Base-by-base conservation (phyloP, 2,113 vertebrate genomes). In the Pitta sordida region DNA sequence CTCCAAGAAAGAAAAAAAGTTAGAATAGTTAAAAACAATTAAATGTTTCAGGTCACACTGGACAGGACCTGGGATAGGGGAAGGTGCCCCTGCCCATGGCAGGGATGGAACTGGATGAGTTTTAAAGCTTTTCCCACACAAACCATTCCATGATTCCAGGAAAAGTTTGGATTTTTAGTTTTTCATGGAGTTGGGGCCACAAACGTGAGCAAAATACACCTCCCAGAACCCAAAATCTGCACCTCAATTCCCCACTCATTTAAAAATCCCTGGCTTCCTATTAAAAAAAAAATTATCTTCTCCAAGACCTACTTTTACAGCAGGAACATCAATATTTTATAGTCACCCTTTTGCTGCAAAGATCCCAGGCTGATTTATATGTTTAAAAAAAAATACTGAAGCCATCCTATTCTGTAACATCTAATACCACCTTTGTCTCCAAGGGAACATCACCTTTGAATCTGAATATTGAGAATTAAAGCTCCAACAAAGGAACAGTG, bases 371-470 rank as follows among this genome's bases (percentile, higher is more conserved):
- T 91, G 67, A 94, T 65, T 95, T 46, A 55, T 65, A 88, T 89
- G 58, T 67, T 94, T 64, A 27, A 41, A 46, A 70, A 64, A 52
- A 56, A 77, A 36, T 4, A 73, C 59, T 10, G 9, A 88, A 55
- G 36, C 60, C 43, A 36, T 53, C 32, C 8, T 18, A 46, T 89
- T 81, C 83, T 32, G 11, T 12, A 83, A 88, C 76, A 55, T 43
- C 63, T 92, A 95, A 76, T 44, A 65, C n/a, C 81, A 75, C 52
- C 46, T 74, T 65, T 83, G 83, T 85, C 94, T 95, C 89, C 90
- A 70, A 64, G 70, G 87, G 62, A 96, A 91, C 91, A 77, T 41
- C 76, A 32, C 86, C 87, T 89, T 94, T 94, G 78, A 92, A 95
- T 85, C 68, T 83, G n/a, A n/a, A n/a, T n/a, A n/a, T 76, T 65